Evolutionary conservation across 2,113 vertebrate genomes (phyloP), one percentile per base, ranked within the genome.

Genomic region (Engraulis encrasicolus): DNA sequence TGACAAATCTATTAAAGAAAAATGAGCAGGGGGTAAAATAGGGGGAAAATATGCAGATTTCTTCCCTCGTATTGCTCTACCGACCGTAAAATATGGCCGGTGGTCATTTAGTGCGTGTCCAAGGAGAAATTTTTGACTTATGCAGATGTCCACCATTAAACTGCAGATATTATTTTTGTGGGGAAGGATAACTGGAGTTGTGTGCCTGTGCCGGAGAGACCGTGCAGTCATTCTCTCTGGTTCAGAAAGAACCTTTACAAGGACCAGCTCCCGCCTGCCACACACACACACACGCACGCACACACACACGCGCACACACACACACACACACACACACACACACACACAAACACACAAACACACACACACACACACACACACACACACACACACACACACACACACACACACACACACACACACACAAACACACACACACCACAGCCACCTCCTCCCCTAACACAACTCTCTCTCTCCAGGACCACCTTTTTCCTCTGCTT

Each of bases 231-330:
- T 74, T 74, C 66, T 74, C 66, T 74, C 66, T 74, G 66, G 66
- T 74, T 11, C 66, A 31, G 66, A 74, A 74, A 74, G 66, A 74
- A 74, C 66, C 34, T 58, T 61, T 27, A 45, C 84, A 17, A 74
- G 31, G 78, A 40, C 20, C 11, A 84, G 88, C 86, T 89, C 83
- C 84, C 90, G 38, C 36, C 36, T 45, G 18, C 6, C 81, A n/a
- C n/a, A n/a, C n/a, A n/a, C n/a, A n/a, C n/a, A n/a, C n/a, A n/a
- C 89, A 80, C n/a, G n/a, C n/a, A n/a, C n/a, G n/a, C n/a, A 89
- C 88, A 91, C 87, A 88, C 90, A 90, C 92, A 91, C 89, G 88
- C 92, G 91, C 90, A 52, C 54, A 58, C 54, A 23, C 20, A 58
- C 54, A 58, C 54, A 58, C 54, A 58, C 54, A 58, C 54, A 54